Evolutionary conservation across 92 coral and sea anemone genomes (phyloP), one percentile per base, ranked within the genome.

Genomic region (Epizoanthus stellaris): DNA sequence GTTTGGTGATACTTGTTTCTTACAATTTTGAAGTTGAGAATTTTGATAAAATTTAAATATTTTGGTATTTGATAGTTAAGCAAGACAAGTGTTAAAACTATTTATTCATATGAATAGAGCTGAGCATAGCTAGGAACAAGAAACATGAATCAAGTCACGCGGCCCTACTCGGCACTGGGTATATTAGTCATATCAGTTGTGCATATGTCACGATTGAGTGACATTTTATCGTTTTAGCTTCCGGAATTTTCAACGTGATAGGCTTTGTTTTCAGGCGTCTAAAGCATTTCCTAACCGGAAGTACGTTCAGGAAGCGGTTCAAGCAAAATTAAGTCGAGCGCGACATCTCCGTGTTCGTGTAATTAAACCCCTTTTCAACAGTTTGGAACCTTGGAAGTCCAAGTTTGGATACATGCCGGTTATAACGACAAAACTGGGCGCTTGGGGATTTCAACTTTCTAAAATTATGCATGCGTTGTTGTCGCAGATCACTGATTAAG

Each of bases 201-300:
- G n/a, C 68, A 75, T 2, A 39, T 75, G 68, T 56, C 81, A 76
- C 19, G 17, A 14, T 11, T 58, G 45, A 20, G 34, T 59, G 81
- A 76, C 70, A 76, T 57, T 39, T 30, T 25, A 21, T 25, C 62
- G n/a, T 12, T 45, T 63, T 58, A 58, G 62, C 63, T n/a, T n/a
- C n/a, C n/a, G n/a, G n/a, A n/a, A n/a, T n/a, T n/a, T n/a, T n/a
- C n/a, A n/a, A 79, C 83, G 72, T 79, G 83, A 34, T 21, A 5
- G 0, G 19, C 11, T 12, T 61, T 79, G 83, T 62, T 62, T 79
- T 15, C 58, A 63, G 36, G 83, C 72, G 83, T 79, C 83, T 43
- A 59, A 79, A 79, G 83, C 71, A 79, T 79, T 79, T 79, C 83
- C 83, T 79, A 43, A 79, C 58, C 83, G 83, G 83, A 79, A 79